phyloP scores from a whole-genome alignment of 2,797 vertebrate genomes.

The Notamacropus eugenii region DNA sequence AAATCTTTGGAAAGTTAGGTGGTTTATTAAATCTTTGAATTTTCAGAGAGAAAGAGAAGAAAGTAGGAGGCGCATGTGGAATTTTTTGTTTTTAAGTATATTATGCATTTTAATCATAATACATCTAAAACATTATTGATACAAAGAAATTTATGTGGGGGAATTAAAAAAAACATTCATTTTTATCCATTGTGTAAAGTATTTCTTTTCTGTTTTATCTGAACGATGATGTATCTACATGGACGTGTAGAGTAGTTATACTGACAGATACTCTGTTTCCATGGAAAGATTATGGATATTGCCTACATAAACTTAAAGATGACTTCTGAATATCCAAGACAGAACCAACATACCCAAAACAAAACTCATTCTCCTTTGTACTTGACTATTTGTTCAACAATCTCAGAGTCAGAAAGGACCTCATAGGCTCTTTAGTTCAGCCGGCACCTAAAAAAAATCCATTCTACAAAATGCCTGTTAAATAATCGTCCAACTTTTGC shows the following conservation, averaged over 20 bases:
- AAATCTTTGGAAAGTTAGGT: neutral
- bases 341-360: neutral
- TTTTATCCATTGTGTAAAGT: neutral
- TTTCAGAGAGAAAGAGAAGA: neutral
- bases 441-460: neutral
- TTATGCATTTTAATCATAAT: neutral
- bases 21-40: neutral
- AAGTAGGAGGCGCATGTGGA: neutral
- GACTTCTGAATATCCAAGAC: neutral
- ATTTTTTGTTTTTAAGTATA: neutral
- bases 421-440: neutral
- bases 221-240: neutral
- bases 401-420: neutral
- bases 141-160: neutral
- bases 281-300: neutral
- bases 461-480: neutral
- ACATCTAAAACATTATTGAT: neutral
- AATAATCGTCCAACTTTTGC: neutral
- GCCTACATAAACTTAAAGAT: neutral
- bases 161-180: neutral
- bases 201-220: neutral
- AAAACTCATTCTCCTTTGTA: neutral
- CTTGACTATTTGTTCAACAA: neutral
- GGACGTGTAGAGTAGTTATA: neutral
- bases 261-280: neutral